Conservation (phyloP, 2,888 invertebrate species). For the Andrena marginata region DNA sequence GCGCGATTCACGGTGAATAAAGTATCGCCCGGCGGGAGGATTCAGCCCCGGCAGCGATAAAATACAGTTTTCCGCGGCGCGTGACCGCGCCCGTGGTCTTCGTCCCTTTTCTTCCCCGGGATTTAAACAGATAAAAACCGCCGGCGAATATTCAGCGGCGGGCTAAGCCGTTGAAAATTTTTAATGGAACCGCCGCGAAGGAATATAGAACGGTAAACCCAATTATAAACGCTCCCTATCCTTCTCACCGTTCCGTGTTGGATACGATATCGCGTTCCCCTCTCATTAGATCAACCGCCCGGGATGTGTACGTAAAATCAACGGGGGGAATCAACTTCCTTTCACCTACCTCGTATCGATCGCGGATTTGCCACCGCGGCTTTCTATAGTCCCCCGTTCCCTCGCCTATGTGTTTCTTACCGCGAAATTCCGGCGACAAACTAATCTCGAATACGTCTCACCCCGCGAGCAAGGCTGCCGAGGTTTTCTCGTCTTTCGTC, state of each 20-base stretch:
- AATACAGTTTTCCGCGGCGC: slow-evolving; percentile 45
- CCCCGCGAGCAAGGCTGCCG: background rate
- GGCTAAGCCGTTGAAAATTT: slow-evolving; percentile 57
- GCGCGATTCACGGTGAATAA: slow-evolving; percentile 70
- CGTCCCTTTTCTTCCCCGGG: slow-evolving; percentile 42
- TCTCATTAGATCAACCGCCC: background rate
- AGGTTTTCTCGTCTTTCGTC: background rate
- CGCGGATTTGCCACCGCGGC: background rate
- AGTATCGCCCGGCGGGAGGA: slow-evolving; percentile 63
- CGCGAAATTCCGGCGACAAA: slow-evolving; percentile 2
- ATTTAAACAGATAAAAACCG: slow-evolving; percentile 57
- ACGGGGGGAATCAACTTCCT: background rate
- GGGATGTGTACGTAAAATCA: slow-evolving; percentile 7
- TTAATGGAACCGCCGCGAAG: slow-evolving; percentile 49
- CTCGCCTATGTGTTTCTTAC: background rate
- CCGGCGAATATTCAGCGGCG: slow-evolving; percentile 49
- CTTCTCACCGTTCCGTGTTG: background rate
- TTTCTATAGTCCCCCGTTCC: background rate
- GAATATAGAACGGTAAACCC: slow-evolving; percentile 31
- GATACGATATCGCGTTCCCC: slow-evolving; percentile 21
- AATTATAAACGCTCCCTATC: slow-evolving; percentile 45
- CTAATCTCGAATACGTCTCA: slow-evolving; percentile 37
- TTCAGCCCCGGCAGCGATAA: slow-evolving; percentile 48
- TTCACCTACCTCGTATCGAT: background rate
- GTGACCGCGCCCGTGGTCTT: slow-evolving; percentile 30